These are phyloP conservation scores for Tubulanus polymorphus DNA, from an alignment of 2,888 invertebrate genomes.

Conservation along the genomic window DNA sequence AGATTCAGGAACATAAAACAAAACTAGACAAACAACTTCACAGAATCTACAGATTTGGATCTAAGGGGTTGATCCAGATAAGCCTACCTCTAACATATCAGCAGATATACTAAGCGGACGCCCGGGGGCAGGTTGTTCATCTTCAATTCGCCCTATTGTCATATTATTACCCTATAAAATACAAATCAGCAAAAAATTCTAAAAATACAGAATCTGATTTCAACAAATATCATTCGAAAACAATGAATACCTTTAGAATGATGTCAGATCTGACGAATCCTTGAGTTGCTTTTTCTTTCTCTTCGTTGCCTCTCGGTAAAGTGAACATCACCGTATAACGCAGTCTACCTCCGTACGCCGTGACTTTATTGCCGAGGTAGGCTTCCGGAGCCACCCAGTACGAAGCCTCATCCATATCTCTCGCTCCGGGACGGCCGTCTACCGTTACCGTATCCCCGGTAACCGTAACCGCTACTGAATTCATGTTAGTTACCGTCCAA, in stretches of 20 bases:
- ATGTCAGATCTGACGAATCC: constrained; percentile 68
- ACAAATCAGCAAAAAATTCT: background rate
- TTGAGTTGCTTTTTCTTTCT: constrained; percentile 26
- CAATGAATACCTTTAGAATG: constrained; percentile 54
- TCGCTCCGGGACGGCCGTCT: background rate
- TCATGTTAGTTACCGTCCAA: constrained; percentile 65
- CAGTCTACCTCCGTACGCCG: constrained; percentile 82
- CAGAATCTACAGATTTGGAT: no score
- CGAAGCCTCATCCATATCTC: constrained; percentile 44
- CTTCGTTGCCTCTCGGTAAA: constrained; percentile 28
- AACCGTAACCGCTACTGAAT: constrained; percentile 24
- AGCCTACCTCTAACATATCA: constrained; percentile 64
- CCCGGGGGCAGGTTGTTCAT: constrained; percentile 75
- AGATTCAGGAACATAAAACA: no score
- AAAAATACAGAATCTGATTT: constrained; percentile 53
- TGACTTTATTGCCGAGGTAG: constrained; percentile 76
- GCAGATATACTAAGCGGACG: constrained; percentile 66
- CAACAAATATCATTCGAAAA: constrained; percentile 26
- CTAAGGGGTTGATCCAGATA: no score
- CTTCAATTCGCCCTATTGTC: constrained; percentile 68
- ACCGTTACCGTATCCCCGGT: background rate
- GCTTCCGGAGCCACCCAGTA: constrained; percentile 74
- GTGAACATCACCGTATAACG: constrained; percentile 64
- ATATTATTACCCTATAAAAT: constrained; percentile 59
- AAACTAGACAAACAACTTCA: no score